A percentile compares a stretch with the other conserved stretches of the same genome.
These are phyloP conservation scores for Halyomorpha halys DNA, from an alignment of 1,140 invertebrate genomes.

Conservation along the genomic window DNA sequence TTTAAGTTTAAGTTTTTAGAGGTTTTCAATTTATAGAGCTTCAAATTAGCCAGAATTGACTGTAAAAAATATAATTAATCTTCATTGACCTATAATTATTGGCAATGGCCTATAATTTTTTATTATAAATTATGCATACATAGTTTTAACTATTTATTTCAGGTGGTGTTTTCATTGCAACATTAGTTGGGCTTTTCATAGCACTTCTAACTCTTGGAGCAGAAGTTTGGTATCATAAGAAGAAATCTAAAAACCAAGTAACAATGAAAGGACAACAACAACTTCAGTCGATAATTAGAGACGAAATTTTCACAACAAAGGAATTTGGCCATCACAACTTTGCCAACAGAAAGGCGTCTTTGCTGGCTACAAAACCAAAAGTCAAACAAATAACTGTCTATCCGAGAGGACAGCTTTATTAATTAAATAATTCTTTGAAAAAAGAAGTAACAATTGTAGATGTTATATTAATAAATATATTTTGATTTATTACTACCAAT, in stretches of 20 bases:
- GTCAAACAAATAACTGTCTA: conserved; percentile 12
- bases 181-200: conserved; percentile 65
- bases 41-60: no score
- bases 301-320: conserved; percentile 17
- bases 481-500: no score
- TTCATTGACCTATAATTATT: no score
- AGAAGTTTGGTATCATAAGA: conserved; percentile 68
- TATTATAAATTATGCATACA: background rate
- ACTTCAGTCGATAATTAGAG: background rate
- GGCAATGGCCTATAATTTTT: no score
- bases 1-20: no score
- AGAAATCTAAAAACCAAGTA: conserved; percentile 40
- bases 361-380: conserved; percentile 4
- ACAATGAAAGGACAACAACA: background rate
- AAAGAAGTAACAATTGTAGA: no score
- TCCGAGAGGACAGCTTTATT: conserved; percentile 19
- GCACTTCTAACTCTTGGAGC: conserved; percentile 70
- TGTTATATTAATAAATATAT: no score
- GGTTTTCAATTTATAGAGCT: no score
- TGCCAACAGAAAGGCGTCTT: background rate
- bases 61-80: no score
- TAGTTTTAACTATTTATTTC: conserved; percentile 25
- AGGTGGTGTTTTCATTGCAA: conserved; percentile 84
- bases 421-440: background rate
- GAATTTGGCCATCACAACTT: conserved; percentile 4